phyloP scores from a whole-genome alignment of 2,113 vertebrate genomes.

The Mobula birostris region DNA sequence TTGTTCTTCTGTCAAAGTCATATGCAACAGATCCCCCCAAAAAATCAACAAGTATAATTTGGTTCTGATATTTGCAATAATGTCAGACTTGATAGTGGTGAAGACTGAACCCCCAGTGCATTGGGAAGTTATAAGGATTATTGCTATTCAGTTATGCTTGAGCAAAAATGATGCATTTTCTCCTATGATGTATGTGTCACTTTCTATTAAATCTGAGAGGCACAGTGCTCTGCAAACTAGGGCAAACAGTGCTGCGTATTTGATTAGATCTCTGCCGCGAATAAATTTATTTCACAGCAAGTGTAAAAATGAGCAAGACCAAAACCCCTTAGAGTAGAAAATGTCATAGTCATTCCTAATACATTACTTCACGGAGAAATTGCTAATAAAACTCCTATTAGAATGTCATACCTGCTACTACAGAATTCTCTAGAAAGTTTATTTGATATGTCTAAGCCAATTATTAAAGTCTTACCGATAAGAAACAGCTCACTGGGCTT shows the following conservation, averaged over 20 bases:
- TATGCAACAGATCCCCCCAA: background rate
- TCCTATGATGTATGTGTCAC: constrained; percentile 56
- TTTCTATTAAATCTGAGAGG: constrained; percentile 63
- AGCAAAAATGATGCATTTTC: constrained; percentile 54
- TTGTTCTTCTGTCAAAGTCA: background rate
- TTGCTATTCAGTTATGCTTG: constrained; percentile 50
- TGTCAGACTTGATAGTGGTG: constrained; percentile 17
- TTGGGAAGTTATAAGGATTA: constrained; percentile 42
- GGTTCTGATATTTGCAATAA: constrained; percentile 31
- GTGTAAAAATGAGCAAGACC: constrained; percentile 56
- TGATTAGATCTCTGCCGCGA: constrained; percentile 62
- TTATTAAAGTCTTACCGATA: constrained; percentile 78
- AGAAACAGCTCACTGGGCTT: constrained; percentile 66
- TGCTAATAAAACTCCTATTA: constrained; percentile 78
- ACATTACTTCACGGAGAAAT: constrained; percentile 63
- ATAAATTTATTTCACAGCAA: constrained; percentile 65
- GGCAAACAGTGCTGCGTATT: constrained; percentile 61
- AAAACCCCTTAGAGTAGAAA: constrained; percentile 71
- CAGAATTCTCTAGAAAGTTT: constrained; percentile 76
- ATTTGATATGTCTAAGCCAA: constrained; percentile 77
- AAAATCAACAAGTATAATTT: constrained; percentile 38
- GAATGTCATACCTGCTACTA: constrained; percentile 81
- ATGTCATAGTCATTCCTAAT: constrained; percentile 76
- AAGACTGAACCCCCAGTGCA: constrained; percentile 41
- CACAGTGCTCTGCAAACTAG: constrained; percentile 54